Percentiles rank a stretch among this genome's conserved stretches.
phyloP scores from a whole-genome alignment of 2,888 invertebrate genomes.

The Sphaerophoria rueppellii region DNA sequence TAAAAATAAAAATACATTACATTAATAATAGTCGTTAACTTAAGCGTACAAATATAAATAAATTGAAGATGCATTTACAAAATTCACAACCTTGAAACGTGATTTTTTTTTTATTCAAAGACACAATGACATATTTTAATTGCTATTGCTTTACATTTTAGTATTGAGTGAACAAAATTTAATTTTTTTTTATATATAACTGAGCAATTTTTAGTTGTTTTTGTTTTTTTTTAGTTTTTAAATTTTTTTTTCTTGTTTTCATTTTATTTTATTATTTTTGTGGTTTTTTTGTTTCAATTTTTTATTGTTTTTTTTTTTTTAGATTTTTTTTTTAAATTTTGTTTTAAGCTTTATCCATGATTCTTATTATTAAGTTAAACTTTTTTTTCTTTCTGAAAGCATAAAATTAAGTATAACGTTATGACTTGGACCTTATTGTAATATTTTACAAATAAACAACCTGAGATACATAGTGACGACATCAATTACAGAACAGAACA shows the following conservation, averaged over 20 bases:
- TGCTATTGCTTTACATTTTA: slow-evolving; percentile 37
- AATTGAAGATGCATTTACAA: slow-evolving; percentile 72
- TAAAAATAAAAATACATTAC: slow-evolving; percentile 34
- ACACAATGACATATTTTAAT: slow-evolving; percentile 31
- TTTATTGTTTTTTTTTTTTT: slow-evolving; percentile 20
- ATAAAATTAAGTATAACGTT: slow-evolving; percentile 64
- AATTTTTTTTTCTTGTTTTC: slow-evolving; percentile 60
- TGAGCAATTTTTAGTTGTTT: slow-evolving; percentile 62
- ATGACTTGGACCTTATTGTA: slow-evolving; percentile 62
- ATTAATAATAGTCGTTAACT: slow-evolving; percentile 35
- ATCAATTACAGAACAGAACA: slow-evolving; percentile 48
- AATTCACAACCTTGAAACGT: slow-evolving; percentile 62
- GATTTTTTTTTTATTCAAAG: slow-evolving; percentile 55
- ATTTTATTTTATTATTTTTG: slow-evolving; percentile 50
- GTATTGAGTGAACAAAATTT: slow-evolving; percentile 51
- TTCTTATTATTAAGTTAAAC: slow-evolving; percentile 63
- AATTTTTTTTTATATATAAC: slow-evolving; percentile 38
- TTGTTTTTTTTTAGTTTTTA: slow-evolving; percentile 46
- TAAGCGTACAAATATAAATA: slow-evolving; percentile 54
- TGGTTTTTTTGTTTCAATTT: slow-evolving; percentile 22
- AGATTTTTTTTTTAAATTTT: slow-evolving; percentile 33
- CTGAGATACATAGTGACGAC: slow-evolving; percentile 63
- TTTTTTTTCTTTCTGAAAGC: slow-evolving; percentile 69
- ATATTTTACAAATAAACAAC: slow-evolving; percentile 63
- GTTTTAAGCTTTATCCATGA: slow-evolving; percentile 60